These are phyloP conservation scores for Bettongia penicillata DNA, from an alignment of 2,113 vertebrate genomes.

Conservation along the genomic window DNA sequence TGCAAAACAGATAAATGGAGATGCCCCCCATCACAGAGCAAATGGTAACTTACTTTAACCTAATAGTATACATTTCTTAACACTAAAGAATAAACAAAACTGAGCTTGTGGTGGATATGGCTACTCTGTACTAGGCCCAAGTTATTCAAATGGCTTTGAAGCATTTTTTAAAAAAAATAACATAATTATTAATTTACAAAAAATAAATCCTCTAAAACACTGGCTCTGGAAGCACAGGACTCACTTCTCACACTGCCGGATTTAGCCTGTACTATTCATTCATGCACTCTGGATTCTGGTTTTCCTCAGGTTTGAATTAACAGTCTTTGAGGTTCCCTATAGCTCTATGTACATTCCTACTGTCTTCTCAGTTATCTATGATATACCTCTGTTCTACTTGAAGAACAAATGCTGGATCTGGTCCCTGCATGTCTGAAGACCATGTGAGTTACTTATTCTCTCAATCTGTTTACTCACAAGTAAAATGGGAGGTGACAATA, in stretches of 20 bases:
- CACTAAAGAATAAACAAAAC: background rate
- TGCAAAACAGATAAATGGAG: background rate
- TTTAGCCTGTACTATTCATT: background rate
- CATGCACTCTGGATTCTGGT: background rate
- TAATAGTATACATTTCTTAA: background rate
- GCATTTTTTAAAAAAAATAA: no score
- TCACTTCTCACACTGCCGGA: background rate
- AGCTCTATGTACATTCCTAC: background rate
- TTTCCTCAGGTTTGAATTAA: background rate
- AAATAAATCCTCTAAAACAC: no score
- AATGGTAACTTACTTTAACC: background rate
- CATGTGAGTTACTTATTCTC: background rate
- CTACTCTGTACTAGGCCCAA: background rate
- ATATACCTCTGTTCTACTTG: background rate
- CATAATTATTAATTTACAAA: no score
- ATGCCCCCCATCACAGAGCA: background rate
- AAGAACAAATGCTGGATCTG: background rate
- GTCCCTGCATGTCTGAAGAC: background rate
- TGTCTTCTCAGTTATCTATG: background rate
- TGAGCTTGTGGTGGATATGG: background rate
- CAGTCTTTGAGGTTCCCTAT: background rate
- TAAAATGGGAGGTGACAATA: background rate
- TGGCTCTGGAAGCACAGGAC: background rate
- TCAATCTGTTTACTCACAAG: background rate
- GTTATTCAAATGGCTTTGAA: background rate